Evolutionary conservation across 2,888 invertebrate species (phyloP).

Genomic region (Zaprionus obscuricornis): DNA sequence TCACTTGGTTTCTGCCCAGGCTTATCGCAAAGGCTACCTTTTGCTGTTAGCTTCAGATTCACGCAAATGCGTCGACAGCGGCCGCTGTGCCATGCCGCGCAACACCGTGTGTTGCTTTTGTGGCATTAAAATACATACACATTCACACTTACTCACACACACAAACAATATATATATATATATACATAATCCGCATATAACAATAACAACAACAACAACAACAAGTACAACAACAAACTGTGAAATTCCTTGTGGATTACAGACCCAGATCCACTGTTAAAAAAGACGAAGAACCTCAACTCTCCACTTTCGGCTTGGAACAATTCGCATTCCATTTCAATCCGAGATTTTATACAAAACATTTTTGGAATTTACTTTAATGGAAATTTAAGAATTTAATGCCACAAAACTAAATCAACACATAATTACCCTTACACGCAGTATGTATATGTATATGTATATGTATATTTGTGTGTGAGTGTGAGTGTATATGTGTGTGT

Average conservation of each 20-base stretch:
- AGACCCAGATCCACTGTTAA: conserved; percentile 55
- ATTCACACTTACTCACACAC: conserved; percentile 4
- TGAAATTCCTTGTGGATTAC: conserved; percentile 77
- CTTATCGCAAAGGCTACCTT: conserved; percentile 72
- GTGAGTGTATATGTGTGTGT: too few relatives aligned
- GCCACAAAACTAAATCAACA: conserved; percentile 61
- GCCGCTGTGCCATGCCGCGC: conserved; percentile 20
- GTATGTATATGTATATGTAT: background rate
- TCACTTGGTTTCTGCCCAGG: conserved; percentile 34
- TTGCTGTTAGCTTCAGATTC: conserved; percentile 31
- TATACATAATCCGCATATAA: conserved; percentile 63
- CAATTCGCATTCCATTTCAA: conserved; percentile 48
- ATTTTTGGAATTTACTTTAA: conserved; percentile 52
- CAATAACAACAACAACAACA: conserved; percentile 8
- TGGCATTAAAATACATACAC: conserved; percentile 62
- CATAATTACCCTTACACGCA: conserved; percentile 62
- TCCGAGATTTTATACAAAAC: conserved; percentile 70
- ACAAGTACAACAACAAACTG: conserved; percentile 55
- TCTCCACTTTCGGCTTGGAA: conserved; percentile 21
- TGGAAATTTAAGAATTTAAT: conserved; percentile 73
- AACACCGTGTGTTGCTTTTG: conserved; percentile 59
- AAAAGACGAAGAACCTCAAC: conserved; percentile 40
- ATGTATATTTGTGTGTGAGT: too few relatives aligned
- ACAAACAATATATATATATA: too few relatives aligned
- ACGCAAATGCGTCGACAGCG: conserved; percentile 70